Base-by-base conservation (phyloP, 2,797 vertebrate species). In the Pygocentrus nattereri region DNA sequence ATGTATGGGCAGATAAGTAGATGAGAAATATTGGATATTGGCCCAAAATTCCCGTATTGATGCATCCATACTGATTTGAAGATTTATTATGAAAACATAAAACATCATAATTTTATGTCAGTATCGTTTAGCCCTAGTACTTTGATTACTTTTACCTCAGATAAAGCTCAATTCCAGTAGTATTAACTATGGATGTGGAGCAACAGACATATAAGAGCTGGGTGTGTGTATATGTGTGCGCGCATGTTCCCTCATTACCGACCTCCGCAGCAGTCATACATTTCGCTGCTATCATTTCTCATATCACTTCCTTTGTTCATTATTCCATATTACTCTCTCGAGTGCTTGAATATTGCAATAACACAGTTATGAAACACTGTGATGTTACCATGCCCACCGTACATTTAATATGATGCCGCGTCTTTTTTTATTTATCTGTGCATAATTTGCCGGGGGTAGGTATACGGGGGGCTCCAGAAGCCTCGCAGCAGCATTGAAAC, bases 361-460 rank as follows among this genome's bases (percentile, higher is more conserved):
- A 76, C 49, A 67, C 74, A 47, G 61, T 68, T 74, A 76, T 74
- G 56, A 25, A 61, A 72, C 25, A 7, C 70, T 38, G 47, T 65
- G 56, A 79, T 68, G 62, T 80, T 82, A 49, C 68, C 69, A 59
- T 78, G 69, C 44, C 44, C 67, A 74, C 62, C 52, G 64, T 71
- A 71, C 54, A 75, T 68, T 76, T 79, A 49, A 79, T 75, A 70
- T 8, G 64, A 74, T 56, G 56, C 31, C 41, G 59, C 23, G 21
- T 76, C 71, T 50, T 18, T 19, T 49, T 80, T 80, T 76, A 61
- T 70, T 83, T 68, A 76, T 80, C 62, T 76, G 72, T 65, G 49
- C 6, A 74, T 74, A 8, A 56, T 77, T 77, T 84, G 23, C 64
- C 23, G 41, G 23, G 64, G 61, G 78, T 59, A 81, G 50, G 72